These are phyloP conservation scores for Tretioscincus oriximinensis DNA, from an alignment of 2,113 vertebrate species.

Conservation along the genomic window DNA sequence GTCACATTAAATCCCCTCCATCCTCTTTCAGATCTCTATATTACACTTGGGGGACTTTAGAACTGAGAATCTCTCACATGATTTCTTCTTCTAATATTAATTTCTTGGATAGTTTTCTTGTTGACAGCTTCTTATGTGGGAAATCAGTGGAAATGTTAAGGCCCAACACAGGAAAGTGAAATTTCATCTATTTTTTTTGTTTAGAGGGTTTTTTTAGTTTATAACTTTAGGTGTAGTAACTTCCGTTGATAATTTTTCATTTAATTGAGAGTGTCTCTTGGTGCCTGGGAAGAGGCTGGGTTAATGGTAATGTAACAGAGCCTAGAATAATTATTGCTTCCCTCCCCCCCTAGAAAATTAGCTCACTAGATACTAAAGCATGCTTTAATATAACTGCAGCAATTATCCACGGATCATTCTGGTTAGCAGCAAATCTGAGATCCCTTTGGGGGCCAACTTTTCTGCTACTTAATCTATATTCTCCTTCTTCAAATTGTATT, in stretches of 20 bases:
- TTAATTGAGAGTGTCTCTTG: slow-evolving; percentile 7
- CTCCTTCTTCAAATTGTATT: not conserved
- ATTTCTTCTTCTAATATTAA: not conserved
- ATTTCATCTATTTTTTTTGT: not conserved
- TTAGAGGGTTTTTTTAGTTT: not conserved
- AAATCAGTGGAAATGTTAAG: slow-evolving; percentile 25
- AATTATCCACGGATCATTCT: slow-evolving; percentile 24
- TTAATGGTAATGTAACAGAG: slow-evolving; percentile 28
- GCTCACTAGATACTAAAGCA: slow-evolving; percentile 24
- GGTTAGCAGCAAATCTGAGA: slow-evolving; percentile 31
- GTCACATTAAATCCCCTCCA: not conserved
- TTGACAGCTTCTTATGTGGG: slow-evolving; percentile 2
- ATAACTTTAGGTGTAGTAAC: not conserved
- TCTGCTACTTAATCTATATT: slow-evolving; percentile 1
- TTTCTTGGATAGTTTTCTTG: not conserved
- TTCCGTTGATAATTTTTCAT: not conserved
- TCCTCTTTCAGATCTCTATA: slow-evolving; percentile 24
- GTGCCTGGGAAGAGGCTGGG: slow-evolving; percentile 10
- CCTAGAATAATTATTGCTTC: slow-evolving; percentile 36
- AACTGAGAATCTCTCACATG: not conserved
- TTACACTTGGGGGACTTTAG: not conserved
- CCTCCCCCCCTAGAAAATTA: slow-evolving; percentile 7
- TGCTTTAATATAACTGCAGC: slow-evolving; percentile 7
- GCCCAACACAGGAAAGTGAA: not conserved
- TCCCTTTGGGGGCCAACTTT: not conserved